Base-by-base conservation (phyloP, 2,113 vertebrate genomes). In the Rhea americana region DNA sequence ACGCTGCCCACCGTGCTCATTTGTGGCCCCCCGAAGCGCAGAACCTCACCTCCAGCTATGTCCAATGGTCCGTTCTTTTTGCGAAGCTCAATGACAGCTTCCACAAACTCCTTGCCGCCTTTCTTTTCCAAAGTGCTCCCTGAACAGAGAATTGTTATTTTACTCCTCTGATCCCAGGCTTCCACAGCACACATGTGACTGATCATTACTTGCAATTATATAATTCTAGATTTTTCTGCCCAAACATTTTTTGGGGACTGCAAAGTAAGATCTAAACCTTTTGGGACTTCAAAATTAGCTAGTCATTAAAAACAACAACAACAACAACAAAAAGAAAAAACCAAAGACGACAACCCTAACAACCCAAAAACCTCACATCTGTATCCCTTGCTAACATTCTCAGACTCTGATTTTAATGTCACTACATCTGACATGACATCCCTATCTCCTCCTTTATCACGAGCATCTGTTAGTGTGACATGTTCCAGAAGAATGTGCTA, bases 1-100 rank as follows among this genome's bases (percentile, higher is more conserved):
- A 28, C 35, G 3, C 21, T 0, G 56, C 78, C 75, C 7, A 15
- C 15, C 1, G 32, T 2, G 47, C 26, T 61, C 6, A n/a, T 13
- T 4, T 1, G 22, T 28, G 9, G 26, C 51, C n/a, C 73, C 56
- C 90, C 91, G 68, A n/a, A 51, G 85, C 71, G 89, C 96, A 86
- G 80, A 81, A 26, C 37, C 97, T 97, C 96, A 99, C 99, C 99
- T 97, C 99, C 99, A 65, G 99, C 99, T 89, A 99, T 98, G 97
- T 99, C 99, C 97, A 99, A 97, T 2, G 99, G 99, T 28, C 99
- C 99, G 7, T 99, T 99, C 94, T 99, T 99, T 98, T 99, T 99
- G 95, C 98, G 98, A 77, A 99, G 97, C 95, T 99, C 99, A 94
- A 97, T 96, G 84, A 99, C 97, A 7, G 99, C 99, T 30, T 99